Evolutionary conservation across 2,888 invertebrate species (phyloP).

Genomic region (Zootermopsis nevadensis): DNA sequence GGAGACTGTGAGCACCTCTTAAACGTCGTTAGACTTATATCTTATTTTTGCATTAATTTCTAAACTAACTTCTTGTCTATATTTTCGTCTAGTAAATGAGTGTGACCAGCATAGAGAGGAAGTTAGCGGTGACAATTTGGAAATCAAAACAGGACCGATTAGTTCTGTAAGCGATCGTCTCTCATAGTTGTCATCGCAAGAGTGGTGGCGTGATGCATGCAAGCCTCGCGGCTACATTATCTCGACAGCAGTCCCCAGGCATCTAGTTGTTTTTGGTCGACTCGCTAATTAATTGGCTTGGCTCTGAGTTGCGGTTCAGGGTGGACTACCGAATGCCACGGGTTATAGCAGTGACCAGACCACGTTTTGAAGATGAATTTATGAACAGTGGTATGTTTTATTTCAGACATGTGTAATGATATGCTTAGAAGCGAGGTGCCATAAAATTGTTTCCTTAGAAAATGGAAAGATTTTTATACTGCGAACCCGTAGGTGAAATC

Average conservation of each 20-base stretch:
- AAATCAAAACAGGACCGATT: too few species aligned
- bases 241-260: slow-evolving; percentile 7
- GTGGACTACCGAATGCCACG: not conserved
- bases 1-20: too few species aligned
- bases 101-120: too few species aligned
- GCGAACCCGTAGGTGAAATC: not conserved
- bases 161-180: too few species aligned
- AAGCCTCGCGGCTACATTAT: not conserved
- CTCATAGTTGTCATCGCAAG: too few species aligned
- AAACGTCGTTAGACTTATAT: too few species aligned
- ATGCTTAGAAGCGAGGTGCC: not conserved
- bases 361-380: not conserved
- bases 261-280: not conserved
- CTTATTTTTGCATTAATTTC: too few species aligned
- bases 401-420: not conserved
- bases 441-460: not conserved
- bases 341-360: not conserved
- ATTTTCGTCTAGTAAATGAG: too few species aligned
- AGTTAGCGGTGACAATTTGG: too few species aligned
- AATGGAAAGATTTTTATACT: not conserved
- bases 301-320: not conserved
- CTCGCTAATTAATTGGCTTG: slow-evolving; percentile 2
- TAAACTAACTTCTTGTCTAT: too few species aligned
- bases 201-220: not conserved
- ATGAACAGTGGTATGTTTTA: not conserved